Base-by-base conservation (phyloP, 2,888 invertebrate species). In the Pachydiplax longipennis region DNA sequence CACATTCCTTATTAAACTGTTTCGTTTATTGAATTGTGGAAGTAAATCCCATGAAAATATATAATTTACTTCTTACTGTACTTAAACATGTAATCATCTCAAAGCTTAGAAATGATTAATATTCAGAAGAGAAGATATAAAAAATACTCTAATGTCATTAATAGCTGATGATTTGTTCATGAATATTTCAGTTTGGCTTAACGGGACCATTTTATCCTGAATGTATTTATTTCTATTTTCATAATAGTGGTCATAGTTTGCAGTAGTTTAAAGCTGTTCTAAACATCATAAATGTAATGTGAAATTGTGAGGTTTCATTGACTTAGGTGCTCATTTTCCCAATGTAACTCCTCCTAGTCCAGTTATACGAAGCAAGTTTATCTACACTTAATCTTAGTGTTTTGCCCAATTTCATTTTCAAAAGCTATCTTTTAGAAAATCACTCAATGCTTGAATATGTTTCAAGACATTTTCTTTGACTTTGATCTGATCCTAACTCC, bases 161-260 rank as follows among this genome's bases (percentile, higher is more conserved):
- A 48, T 87, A 61, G 61, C 61, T 53, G 31, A 53, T 73, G 73
- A 73, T 87, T 18, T 87, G 61, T 25, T 37, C 53, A 37, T 37
- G 35, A n/a, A 61, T 65, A 87, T n/a, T 87, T 87, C 61, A 61
- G 61, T 87, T 87, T 87, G 87, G 87, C 87, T 87, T 87, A 87
- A 87, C 58, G 87, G 87, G 87, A 87, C 87, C 87, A 87, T 87
- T 87, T 87, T 87, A 87, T 87, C 87, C 8, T 87, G 87, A 37
- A 61, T 87, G 61, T 87, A 87, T 87, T 87, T 61, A 87, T 61
- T 87, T 87, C 87, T 61, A 87, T 61, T 87, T 87, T 61, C 61
- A 61, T 37, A 61, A 87, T 87, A 87, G 87, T 61, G 58, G 65
- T 65, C 87, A 87, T 87, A 87, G 87, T 87, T 87, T 61, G 87